These are phyloP conservation scores for Apantesis nais DNA, from an alignment of 2,888 invertebrate species.

Conservation along the genomic window DNA sequence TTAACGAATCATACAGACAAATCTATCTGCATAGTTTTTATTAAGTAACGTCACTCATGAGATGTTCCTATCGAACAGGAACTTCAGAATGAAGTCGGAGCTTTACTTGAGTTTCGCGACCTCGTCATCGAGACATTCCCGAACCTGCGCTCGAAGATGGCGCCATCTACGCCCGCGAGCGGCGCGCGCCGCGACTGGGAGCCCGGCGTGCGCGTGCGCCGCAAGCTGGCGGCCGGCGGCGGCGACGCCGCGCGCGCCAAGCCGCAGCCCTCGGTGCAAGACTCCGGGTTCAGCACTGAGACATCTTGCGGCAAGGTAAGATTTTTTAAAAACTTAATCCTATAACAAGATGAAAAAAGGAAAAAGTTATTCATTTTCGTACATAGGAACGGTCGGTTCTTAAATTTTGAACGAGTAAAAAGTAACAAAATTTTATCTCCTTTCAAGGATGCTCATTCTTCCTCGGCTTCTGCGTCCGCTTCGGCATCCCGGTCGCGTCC, in stretches of 20 bases:
- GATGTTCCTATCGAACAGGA: constrained; percentile 78
- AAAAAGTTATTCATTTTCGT: background rate
- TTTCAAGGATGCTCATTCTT: constrained; percentile 88
- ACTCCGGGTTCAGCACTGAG: constrained; percentile 96
- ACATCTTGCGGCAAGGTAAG: constrained; percentile 90
- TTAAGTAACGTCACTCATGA: constrained; percentile 4
- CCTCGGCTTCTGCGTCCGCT: constrained; percentile 80
- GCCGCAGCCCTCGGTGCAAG: constrained; percentile 89
- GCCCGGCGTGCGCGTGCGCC: constrained; percentile 91
- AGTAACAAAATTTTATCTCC: background rate
- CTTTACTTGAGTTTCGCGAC: constrained; percentile 95
- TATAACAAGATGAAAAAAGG: background rate
- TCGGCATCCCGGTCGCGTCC: constrained; percentile 86
- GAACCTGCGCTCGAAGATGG: constrained; percentile 95
- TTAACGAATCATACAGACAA: background rate
- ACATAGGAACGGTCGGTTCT: background rate
- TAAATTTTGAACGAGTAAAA: background rate
- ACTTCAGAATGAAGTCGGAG: constrained; percentile 97
- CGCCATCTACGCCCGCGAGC: constrained; percentile 86
- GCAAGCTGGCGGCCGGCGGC: constrained; percentile 81
- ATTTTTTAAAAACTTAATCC: background rate
- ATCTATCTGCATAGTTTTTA: background rate
- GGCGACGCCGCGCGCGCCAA: constrained; percentile 83
- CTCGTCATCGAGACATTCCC: constrained; percentile 97
- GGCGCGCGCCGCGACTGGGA: constrained; percentile 90